These are phyloP conservation scores for Patella pellucida DNA, from an alignment of 2,888 invertebrate species.

Conservation along the genomic window DNA sequence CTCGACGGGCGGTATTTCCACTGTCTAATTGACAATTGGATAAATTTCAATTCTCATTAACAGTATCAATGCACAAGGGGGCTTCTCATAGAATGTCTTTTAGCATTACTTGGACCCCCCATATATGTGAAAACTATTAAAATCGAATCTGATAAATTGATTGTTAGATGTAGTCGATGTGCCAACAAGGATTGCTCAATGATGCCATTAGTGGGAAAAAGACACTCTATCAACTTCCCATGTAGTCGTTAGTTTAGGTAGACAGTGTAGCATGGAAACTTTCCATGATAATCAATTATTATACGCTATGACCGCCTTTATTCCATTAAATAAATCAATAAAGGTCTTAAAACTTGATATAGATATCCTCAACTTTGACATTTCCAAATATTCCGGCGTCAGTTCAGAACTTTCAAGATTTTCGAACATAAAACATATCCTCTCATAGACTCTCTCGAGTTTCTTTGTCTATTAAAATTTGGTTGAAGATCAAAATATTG, in stretches of 20 bases:
- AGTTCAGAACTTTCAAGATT: too few species aligned
- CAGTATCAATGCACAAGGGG: slow-evolving; percentile 4
- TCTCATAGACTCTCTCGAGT: too few species aligned
- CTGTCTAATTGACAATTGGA: slow-evolving; percentile 34
- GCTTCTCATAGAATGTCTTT: neutral
- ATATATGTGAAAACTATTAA: slow-evolving; percentile 1
- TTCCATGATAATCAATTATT: slow-evolving; percentile 9
- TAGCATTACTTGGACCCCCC: neutral
- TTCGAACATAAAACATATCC: too few species aligned
- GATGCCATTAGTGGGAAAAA: slow-evolving; percentile 11
- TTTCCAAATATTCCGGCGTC: neutral
- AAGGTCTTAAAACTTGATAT: slow-evolving; percentile 1
- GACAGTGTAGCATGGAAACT: neutral
- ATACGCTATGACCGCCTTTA: neutral
- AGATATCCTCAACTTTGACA: slow-evolving; percentile 5
- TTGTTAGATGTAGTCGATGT: neutral
- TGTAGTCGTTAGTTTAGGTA: neutral
- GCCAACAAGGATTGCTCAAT: neutral
- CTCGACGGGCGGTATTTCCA: slow-evolving; percentile 32
- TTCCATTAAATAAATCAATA: slow-evolving; percentile 10
- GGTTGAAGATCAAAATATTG: too few species aligned
- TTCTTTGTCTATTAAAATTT: too few species aligned
- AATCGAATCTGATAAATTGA: slow-evolving; percentile 3
- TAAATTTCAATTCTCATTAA: slow-evolving; percentile 30
- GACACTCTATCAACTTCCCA: neutral